Evolutionary conservation across 2,113 vertebrate genomes (phyloP).

Genomic region (Chiloscyllium plagiosum): DNA sequence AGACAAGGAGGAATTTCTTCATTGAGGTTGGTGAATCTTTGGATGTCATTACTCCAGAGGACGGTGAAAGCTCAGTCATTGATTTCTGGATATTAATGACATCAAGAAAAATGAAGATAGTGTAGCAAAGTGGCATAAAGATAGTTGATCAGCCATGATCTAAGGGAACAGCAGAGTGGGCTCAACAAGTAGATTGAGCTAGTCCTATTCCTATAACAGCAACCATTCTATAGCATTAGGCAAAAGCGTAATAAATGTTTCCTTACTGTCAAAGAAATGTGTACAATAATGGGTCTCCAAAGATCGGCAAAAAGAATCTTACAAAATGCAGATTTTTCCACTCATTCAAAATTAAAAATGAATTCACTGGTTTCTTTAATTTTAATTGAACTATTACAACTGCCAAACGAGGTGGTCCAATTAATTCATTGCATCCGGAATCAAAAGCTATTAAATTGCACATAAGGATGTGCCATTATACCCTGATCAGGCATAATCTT

Average conservation of each 20-base stretch:
- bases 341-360: neutral
- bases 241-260: neutral
- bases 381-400: neutral
- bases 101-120: no score
- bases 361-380: neutral
- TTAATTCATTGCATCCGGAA: neutral
- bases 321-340: neutral
- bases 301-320: neutral
- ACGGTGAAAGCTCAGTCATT: no score
- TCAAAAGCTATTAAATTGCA: conserved; percentile 8
- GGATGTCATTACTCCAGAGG: no score
- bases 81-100: no score
- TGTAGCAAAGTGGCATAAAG: no score
- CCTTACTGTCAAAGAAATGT: neutral
- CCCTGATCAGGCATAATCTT: conserved; percentile 5
- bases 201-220: neutral
- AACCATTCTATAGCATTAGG: neutral
- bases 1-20: no score
- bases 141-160: no score
- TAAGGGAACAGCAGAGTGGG: no score
- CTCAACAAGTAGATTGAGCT: no score
- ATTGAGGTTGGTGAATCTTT: no score
- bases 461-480: neutral
- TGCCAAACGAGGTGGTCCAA: neutral
- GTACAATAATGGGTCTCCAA: neutral